Percentiles rank a stretch among this genome's conserved stretches.
phyloP scores from a whole-genome alignment of 2,113 vertebrate genomes.

The Camelus bactrianus region DNA sequence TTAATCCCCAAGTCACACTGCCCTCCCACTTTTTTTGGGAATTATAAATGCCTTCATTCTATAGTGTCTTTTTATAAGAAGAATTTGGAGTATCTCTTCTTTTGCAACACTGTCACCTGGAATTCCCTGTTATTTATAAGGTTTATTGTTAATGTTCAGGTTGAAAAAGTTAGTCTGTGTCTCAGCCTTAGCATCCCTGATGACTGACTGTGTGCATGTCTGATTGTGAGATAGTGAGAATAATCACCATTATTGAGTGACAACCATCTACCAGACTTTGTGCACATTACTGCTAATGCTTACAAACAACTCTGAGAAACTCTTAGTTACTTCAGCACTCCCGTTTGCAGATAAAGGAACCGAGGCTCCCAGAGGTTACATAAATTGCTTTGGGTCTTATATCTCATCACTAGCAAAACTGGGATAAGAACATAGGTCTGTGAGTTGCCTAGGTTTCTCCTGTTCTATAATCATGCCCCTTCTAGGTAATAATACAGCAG shows the following conservation, averaged over 20 bases:
- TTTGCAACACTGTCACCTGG: background rate
- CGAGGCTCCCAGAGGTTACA: background rate
- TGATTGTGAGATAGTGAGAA: background rate
- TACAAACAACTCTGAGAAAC: background rate
- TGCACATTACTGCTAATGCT: background rate
- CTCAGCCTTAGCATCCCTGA: background rate
- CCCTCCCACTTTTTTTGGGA: background rate
- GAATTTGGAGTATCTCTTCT: background rate
- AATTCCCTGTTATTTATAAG: background rate
- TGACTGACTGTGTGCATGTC: background rate
- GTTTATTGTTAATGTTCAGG: background rate
- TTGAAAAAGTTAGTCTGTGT: background rate
- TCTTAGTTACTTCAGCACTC: background rate
- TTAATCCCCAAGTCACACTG: background rate
- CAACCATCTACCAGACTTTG: background rate
- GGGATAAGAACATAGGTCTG: background rate
- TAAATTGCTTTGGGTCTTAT: background rate
- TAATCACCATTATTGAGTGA: background rate
- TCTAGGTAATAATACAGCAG: background rate
- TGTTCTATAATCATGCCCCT: background rate
- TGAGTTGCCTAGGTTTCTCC: background rate
- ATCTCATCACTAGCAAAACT: background rate
- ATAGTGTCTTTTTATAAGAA: background rate
- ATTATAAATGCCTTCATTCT: background rate
- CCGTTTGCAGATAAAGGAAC: background rate